These are phyloP conservation scores for Cyprinodon variegatus DNA, from an alignment of 2,113 vertebrate species.

Conservation along the genomic window DNA sequence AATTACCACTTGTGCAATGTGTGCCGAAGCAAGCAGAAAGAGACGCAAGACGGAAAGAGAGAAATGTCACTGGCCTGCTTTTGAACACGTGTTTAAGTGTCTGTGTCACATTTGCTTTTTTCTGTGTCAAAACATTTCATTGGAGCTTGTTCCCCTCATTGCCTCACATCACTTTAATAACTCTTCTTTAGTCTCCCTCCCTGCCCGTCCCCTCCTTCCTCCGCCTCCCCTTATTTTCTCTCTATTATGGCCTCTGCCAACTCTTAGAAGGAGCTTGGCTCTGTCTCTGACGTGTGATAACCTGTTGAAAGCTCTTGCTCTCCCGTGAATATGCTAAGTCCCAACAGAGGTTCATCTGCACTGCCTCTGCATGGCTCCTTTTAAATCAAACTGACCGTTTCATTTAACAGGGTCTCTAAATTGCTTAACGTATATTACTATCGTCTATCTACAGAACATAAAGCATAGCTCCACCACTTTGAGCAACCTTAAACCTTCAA, in stretches of 20 bases:
- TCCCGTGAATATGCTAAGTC: constrained; percentile 47
- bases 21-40: constrained; percentile 17
- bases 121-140: constrained; percentile 76
- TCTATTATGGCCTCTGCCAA: constrained; percentile 55
- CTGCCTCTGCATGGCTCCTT: constrained; percentile 16
- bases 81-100: constrained; percentile 67
- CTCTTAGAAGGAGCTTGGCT: constrained; percentile 53
- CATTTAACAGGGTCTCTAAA: constrained; percentile 39
- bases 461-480: background rate
- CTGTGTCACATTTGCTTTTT: constrained; percentile 71
- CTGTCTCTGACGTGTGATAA: constrained; percentile 49
- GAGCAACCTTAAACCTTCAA: constrained; percentile 32
- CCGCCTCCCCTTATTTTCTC: constrained; percentile 7
- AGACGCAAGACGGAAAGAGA: constrained; percentile 13
- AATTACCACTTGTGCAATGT: constrained; percentile 11
- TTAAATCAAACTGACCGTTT: constrained; percentile 23
- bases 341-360: constrained; percentile 37
- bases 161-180: constrained; percentile 69
- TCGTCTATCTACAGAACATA: background rate
- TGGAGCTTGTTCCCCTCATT: constrained; percentile 56
- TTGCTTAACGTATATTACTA: constrained; percentile 29
- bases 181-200: constrained; percentile 63
- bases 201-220: constrained; percentile 22
- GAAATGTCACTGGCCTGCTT: constrained; percentile 37
- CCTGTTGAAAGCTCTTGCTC: constrained; percentile 68